phyloP scores from a whole-genome alignment of 2,888 invertebrate species.

The Brenthis ino region DNA sequence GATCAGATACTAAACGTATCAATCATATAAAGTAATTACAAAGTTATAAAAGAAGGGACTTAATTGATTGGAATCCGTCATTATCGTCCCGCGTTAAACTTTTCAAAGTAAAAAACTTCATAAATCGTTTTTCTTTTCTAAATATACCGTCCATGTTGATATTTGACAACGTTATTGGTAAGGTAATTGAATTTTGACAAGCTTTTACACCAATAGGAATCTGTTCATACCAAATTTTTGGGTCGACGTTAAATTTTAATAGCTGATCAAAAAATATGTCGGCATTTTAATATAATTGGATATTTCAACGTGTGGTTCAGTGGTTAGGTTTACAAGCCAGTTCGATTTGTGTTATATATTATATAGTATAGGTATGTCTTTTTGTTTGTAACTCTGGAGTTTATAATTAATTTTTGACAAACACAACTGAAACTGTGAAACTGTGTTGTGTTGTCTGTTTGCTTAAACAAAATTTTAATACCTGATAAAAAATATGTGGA shows the following conservation, averaged over 20 bases:
- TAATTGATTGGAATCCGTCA: slow-evolving; percentile 1
- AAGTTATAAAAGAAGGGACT: not conserved
- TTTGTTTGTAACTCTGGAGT: too few species aligned
- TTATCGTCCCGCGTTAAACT: slow-evolving; percentile 11
- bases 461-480: slow-evolving; percentile 37
- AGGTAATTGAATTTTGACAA: slow-evolving; percentile 51
- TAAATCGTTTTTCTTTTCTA: slow-evolving; percentile 34
- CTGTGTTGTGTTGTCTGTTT: too few species aligned
- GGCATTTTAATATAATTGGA: slow-evolving; percentile 11
- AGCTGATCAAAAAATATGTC: slow-evolving; percentile 20
- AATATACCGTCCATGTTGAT: slow-evolving; percentile 40
- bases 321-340: too few species aligned
- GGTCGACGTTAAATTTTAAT: slow-evolving; percentile 34
- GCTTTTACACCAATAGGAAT: slow-evolving; percentile 45
- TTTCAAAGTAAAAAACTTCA: slow-evolving; percentile 16
- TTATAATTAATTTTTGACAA: too few species aligned
- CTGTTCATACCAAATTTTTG: slow-evolving; percentile 31
- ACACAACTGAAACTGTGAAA: too few species aligned
- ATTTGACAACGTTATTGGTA: slow-evolving; percentile 44
- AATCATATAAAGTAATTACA: not conserved
- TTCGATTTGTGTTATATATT: too few species aligned
- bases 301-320: not conserved
- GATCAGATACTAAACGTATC: not conserved
- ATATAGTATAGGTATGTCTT: too few species aligned
- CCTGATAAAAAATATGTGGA: slow-evolving; percentile 16